Evolutionary conservation across 2,888 invertebrate genomes (phyloP), one percentile per base, ranked within the genome.

Genomic region (Drosophila robusta): DNA sequence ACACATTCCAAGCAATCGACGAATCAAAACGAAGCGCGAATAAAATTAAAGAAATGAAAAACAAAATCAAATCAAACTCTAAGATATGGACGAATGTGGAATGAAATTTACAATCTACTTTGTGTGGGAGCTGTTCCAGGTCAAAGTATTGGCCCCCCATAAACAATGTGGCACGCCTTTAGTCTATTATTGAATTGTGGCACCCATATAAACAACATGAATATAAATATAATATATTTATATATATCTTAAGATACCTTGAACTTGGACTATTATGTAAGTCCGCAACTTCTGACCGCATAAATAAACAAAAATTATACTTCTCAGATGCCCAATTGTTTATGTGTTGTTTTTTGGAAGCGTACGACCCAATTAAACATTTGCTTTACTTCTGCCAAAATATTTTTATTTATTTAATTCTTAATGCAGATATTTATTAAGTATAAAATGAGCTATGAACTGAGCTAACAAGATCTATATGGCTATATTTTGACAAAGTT

Each of bases 1-100:
- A 68, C 57, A 74, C 78, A 89, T 89, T 79, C 88, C 89, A 75
- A 50, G 78, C 70, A 79, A 73, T 82, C 89, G 75, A 46, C 89
- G 83, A 75, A 70, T 73, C 86, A 67, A 67, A 75, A 56, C 81
- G 73, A 67, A 65, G 65, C 70, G 62, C 54, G 29, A 29, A 29
- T 29, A 29, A 29, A 29, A 29, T 29, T 8, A 8, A 29, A 3
- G 9, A 72, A 49, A 42, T 38, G 51, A 57, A 46, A 46, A 54
- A 46, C 22, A 16, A 57, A 47, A 49, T 26, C 42, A 49, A 58
- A 61, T 14, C 39, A 41, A 54, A 39, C 44, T 12, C 29, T 57
- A 61, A 49, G 50, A 46, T 47, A 67, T 61, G 36, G 54, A 49
- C 18, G 18, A 46, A 50, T 58, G 24, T 18, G n/a, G 36, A 41